These are phyloP conservation scores for Himalopsyche anomala DNA, from an alignment of 2,888 invertebrate genomes.

Conservation along the genomic window DNA sequence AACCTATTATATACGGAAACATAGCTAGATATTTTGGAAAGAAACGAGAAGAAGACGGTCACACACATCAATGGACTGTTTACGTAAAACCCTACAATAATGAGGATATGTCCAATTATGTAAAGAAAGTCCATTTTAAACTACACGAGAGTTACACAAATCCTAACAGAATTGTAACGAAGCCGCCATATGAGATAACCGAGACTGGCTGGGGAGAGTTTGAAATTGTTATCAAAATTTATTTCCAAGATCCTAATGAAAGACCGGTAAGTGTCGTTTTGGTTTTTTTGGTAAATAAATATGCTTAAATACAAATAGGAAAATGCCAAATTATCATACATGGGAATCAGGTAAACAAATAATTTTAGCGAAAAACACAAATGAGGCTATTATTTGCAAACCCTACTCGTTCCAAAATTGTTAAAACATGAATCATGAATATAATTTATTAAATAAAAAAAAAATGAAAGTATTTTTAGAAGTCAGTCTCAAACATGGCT, in stretches of 20 bases:
- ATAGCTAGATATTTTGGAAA: slow-evolving; percentile 96
- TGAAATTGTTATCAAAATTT: slow-evolving; percentile 97
- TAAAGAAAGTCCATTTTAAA: slow-evolving; percentile 98
- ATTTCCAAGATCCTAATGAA: slow-evolving; percentile 97
- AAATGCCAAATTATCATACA: too few relatives aligned
- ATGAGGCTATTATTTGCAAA: too few relatives aligned
- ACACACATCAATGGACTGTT: slow-evolving; percentile 99
- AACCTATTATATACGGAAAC: slow-evolving; percentile 98
- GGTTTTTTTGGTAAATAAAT: too few relatives aligned
- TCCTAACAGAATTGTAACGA: slow-evolving; percentile 93
- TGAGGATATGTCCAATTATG: slow-evolving; percentile 95
- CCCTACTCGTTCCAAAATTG: too few relatives aligned
- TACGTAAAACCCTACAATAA: slow-evolving; percentile 95
- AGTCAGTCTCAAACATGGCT: too few relatives aligned
- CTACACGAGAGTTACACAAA: slow-evolving; percentile 98
- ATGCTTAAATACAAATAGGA: too few relatives aligned
- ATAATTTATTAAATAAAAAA: too few relatives aligned
- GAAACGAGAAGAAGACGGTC: slow-evolving; percentile 97
- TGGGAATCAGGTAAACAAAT: too few relatives aligned
- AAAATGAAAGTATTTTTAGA: too few relatives aligned
- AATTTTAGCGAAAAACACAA: too few relatives aligned
- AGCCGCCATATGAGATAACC: slow-evolving; percentile 97
- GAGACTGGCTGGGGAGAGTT: slow-evolving; percentile 99
- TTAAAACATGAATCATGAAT: too few relatives aligned
- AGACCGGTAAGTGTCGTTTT: slow-evolving; percentile 83